phyloP scores from a whole-genome alignment of 2,113 vertebrate species.

The Atrichornis clamosus region DNA sequence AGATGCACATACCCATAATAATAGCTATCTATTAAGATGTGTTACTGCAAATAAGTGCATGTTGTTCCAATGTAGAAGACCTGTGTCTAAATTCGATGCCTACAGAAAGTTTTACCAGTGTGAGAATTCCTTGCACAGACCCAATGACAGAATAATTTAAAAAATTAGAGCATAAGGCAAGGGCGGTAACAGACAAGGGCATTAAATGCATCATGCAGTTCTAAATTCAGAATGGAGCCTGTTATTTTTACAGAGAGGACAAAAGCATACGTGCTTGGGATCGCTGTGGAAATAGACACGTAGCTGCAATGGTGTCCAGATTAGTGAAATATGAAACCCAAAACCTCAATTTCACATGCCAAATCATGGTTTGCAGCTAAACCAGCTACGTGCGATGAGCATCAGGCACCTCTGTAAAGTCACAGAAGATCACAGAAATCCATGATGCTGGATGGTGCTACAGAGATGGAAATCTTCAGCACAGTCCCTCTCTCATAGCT shows the following conservation, averaged over 20 bases:
- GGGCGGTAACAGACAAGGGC: neutral
- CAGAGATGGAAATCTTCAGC: neutral
- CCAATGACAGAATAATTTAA: neutral
- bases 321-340: neutral
- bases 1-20: neutral
- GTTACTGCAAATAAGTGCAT: neutral
- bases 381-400: neutral
- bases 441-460: neutral
- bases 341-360: neutral
- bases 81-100: accelerated
- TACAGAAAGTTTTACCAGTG: neutral
- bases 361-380: neutral
- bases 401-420: neutral
- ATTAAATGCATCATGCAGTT: accelerated
- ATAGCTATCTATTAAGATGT: neutral
- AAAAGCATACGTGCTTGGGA: accelerated
- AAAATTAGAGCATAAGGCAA: neutral
- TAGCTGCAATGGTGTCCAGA: neutral
- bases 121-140: neutral
- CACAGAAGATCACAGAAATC: neutral
- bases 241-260: neutral
- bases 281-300: accelerated
- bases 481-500: neutral
- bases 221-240: neutral
- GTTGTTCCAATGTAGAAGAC: neutral